A percentile compares a stretch with the other conserved stretches of the same genome.
These are phyloP conservation scores for Cyclophora albipunctata DNA, from an alignment of 2,888 invertebrate species.

Conservation along the genomic window DNA sequence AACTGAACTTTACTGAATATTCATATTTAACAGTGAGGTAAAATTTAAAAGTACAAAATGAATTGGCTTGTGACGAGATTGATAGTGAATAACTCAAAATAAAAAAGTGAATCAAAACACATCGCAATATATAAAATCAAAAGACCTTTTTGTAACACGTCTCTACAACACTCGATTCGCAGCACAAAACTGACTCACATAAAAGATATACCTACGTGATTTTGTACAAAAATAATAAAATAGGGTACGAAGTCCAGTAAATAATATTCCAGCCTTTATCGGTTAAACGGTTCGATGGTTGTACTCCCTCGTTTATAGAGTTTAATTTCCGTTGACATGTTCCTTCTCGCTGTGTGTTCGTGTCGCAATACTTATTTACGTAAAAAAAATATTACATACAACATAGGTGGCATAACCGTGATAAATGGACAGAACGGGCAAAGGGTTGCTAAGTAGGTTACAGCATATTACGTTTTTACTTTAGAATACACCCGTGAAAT, in stretches of 20 bases:
- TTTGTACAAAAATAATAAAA: background rate
- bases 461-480: background rate
- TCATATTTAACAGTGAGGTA: no score
- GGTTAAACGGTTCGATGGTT: slow-evolving; percentile 6
- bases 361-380: slow-evolving; percentile 20
- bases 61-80: no score
- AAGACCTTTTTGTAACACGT: no score
- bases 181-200: no score
- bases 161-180: no score
- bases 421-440: slow-evolving; percentile 20
- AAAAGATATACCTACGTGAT: no score
- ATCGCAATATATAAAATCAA: no score
- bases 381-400: slow-evolving; percentile 21
- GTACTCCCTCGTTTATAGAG: slow-evolving; percentile 21
- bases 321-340: slow-evolving; percentile 25
- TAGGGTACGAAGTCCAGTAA: background rate
- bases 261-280: slow-evolving; percentile 6
- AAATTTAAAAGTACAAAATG: no score
- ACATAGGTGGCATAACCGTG: slow-evolving; percentile 22
- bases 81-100: no score
- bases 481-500: background rate
- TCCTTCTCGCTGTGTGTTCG: slow-evolving; percentile 10
- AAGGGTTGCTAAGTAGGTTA: slow-evolving; percentile 21
- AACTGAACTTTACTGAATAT: no score
- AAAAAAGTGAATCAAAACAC: no score